These are phyloP conservation scores for rabbit (Oryctolagus cuniculus) DNA, from an alignment of 2,113 vertebrate genomes.

Conservation along the genomic window mOryCun1.1 NC_091434.1:152366001-152366500, in stretches of 20 bases:
- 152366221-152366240: constrained; percentile 10
- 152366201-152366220: no score
- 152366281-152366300: not conserved
- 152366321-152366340: not conserved
- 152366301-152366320: not conserved
- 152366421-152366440: constrained; percentile 17
- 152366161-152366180: constrained; percentile 9
- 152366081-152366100: not conserved
- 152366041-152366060: not conserved
- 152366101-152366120: not conserved
- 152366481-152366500: not conserved
- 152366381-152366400: constrained; percentile 21
- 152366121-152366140: not conserved
- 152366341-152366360: not conserved
- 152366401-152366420: constrained; percentile 30
- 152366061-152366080: not conserved
- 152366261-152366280: constrained; percentile 17
- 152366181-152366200: not conserved
- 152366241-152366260: not conserved
- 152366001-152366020: not conserved
- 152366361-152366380: constrained; percentile 3
- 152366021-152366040: not conserved
- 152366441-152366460: not conserved
- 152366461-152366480: constrained; percentile 7
- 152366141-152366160: not conserved